Evolutionary conservation across 2,888 invertebrate species (phyloP), one percentile per base, ranked within the genome.

Genomic region (Apamea anceps): DNA sequence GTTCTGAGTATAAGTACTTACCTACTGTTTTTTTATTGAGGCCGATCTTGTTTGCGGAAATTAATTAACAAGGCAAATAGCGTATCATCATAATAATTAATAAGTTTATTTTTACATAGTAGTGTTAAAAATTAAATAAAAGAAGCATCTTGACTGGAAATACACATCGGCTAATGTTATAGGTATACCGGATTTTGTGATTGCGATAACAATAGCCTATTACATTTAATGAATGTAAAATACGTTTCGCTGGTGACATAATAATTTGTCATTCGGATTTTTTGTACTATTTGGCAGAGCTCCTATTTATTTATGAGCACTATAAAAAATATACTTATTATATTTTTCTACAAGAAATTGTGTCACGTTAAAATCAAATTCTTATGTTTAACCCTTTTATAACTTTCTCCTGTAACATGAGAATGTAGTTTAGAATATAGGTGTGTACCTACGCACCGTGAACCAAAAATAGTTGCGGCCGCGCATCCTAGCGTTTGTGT

Each of bases 391-490:
- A 42, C 66, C 63, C 13, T 74, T 73, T 77, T 76, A 77, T 78
- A 87, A 91, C 90, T 91, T 91, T 92, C 90, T 90, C 82, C 85
- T 94, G 96, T 94, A 96, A 96, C 90, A 89, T 93, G 96, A 96
- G 95, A 95, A 93, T 94, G 92, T 90, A 92, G 93, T 92, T 94
- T 93, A 93, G 91, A 92, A 90, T 92, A 92, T 94, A 93, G 93
- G 92, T 94, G 95, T 93, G 92, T 94, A 94, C 94, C 92, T 94
- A 94, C 94, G 93, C 91, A 92, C 91, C 91, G 88, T 94, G 94
- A 86, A 93, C 96, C 95, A 94, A 96, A 96, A 96, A 96, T 96
- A 96, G 96, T 92, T 93, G 88, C 86, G 86, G 87, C 89, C 89
- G 94, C 94, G 94, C 95, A 94, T 95, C 94, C 91, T 94, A 93